These are phyloP conservation scores for Machimus rusticus DNA, from an alignment of 2,888 invertebrate species.

Conservation along the genomic window DNA sequence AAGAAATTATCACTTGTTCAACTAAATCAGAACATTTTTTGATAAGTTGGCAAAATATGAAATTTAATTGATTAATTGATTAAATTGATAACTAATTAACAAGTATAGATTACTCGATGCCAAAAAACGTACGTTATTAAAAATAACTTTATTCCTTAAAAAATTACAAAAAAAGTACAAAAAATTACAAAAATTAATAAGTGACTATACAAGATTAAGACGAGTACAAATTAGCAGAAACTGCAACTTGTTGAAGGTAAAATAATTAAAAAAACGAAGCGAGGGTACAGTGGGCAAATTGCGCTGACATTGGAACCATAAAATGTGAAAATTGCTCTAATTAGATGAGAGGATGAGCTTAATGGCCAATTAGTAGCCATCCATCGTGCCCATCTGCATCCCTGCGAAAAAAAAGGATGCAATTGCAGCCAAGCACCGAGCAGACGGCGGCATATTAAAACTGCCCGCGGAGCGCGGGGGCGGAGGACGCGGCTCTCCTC, in stretches of 20 bases:
- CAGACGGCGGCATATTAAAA: not conserved
- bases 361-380: conserved; percentile 22
- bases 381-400: conserved; percentile 6
- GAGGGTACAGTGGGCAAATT: not conserved
- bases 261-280: not conserved
- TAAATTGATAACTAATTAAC: too few species aligned
- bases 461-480: not conserved
- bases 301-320: conserved; percentile 8
- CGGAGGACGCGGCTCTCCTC: not conserved
- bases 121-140: not conserved
- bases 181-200: not conserved
- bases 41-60: too few species aligned
- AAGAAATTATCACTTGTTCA: too few species aligned
- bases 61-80: too few species aligned
- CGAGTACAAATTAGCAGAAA: not conserved
- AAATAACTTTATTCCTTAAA: not conserved
- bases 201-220: not conserved
- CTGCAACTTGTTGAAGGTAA: not conserved
- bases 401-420: not conserved
- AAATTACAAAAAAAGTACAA: not conserved
- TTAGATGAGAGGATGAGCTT: not conserved
- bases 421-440: not conserved
- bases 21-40: too few species aligned
- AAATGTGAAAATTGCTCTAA: conserved; percentile 30
- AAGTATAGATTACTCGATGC: not conserved